These are phyloP conservation scores for Melipona quadrifasciata DNA, from an alignment of 1,140 invertebrate species.

Conservation along the genomic window DNA sequence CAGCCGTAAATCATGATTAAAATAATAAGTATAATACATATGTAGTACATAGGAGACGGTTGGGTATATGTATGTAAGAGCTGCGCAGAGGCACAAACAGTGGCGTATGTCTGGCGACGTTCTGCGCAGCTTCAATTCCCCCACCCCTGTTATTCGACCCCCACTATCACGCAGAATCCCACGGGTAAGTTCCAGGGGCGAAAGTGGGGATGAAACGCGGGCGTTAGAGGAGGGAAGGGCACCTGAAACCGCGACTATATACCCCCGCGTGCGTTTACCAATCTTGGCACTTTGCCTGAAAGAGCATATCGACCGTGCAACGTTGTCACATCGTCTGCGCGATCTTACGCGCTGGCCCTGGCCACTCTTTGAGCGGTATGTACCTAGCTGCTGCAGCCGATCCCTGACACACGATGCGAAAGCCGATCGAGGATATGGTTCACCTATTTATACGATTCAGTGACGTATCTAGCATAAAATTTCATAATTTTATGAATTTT, in stretches of 20 bases:
- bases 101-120: slow-evolving; percentile 59
- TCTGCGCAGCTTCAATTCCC: slow-evolving; percentile 77
- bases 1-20: slow-evolving; percentile 81
- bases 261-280: slow-evolving; percentile 77
- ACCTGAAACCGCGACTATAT: slow-evolving; percentile 75
- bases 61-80: slow-evolving; percentile 61
- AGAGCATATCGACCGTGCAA: slow-evolving; percentile 82
- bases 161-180: slow-evolving; percentile 68
- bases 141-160: slow-evolving; percentile 62
- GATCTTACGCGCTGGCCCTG: slow-evolving; percentile 71
- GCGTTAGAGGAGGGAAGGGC: slow-evolving; percentile 61
- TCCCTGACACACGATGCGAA: slow-evolving; percentile 72
- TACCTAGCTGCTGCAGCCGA: slow-evolving; percentile 64
- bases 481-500: background rate
- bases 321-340: slow-evolving; percentile 77
- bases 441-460: slow-evolving; percentile 47
- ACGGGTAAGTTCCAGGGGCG: slow-evolving; percentile 67
- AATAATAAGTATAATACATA: slow-evolving; percentile 81
- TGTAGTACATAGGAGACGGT: slow-evolving; percentile 72
- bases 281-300: slow-evolving; percentile 83
- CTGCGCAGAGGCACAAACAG: slow-evolving; percentile 70
- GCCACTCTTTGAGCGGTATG: slow-evolving; percentile 75
- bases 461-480: slow-evolving; percentile 15
- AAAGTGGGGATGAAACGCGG: slow-evolving; percentile 43
- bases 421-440: slow-evolving; percentile 52